Evolutionary conservation across 2,797 vertebrate species (phyloP).

Genomic region (Platalea minor): DNA sequence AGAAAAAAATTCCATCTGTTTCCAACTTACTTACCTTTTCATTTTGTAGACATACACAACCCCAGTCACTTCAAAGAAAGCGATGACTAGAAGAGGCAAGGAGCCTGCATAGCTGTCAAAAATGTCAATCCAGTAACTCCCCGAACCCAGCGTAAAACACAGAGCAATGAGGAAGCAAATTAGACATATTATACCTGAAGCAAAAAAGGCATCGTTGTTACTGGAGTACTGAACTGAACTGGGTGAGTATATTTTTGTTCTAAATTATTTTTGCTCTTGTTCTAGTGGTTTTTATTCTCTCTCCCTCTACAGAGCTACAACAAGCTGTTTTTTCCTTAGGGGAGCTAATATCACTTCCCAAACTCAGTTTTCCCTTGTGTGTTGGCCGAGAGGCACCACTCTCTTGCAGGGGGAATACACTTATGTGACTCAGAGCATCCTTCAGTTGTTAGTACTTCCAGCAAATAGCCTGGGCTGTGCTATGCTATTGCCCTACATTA

Average conservation of each 20-base stretch:
- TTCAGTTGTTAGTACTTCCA: background rate
- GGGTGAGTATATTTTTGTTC: background rate
- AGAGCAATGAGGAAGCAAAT: constrained; percentile 75
- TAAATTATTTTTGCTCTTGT: background rate
- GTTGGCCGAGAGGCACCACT: background rate
- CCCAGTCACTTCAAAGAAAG: constrained; percentile 83
- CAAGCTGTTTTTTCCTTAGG: background rate
- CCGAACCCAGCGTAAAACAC: constrained; percentile 85
- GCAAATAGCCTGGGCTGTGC: background rate
- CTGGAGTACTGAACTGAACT: background rate
- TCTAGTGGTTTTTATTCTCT: background rate
- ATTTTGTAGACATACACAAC: constrained; percentile 82
- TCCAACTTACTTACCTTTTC: constrained; percentile 75
- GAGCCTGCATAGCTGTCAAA: constrained; percentile 86
- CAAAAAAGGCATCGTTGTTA: background rate
- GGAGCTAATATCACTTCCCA: background rate
- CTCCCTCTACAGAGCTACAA: background rate
- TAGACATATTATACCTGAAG: constrained; percentile 78
- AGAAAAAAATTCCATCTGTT: background rate
- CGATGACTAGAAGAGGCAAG: constrained; percentile 83
- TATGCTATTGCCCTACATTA: background rate
- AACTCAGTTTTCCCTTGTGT: background rate
- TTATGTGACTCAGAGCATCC: background rate
- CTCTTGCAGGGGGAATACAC: background rate
- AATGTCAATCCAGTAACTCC: constrained; percentile 93